phyloP scores from a whole-genome alignment of 2,797 vertebrate genomes.

The Microctenopoma steveboyesi region DNA sequence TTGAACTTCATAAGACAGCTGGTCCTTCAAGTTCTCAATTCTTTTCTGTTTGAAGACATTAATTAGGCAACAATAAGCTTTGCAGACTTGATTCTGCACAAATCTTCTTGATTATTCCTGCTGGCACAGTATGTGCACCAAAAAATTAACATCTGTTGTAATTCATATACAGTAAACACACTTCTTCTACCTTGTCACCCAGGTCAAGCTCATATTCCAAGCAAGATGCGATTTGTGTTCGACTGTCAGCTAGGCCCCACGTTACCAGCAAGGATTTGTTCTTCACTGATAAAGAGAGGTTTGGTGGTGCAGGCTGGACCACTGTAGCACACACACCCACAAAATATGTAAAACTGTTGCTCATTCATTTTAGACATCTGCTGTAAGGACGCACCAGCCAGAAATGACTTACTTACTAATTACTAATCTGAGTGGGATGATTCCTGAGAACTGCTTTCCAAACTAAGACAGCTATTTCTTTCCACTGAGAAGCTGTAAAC shows the following conservation, averaged over 20 bases:
- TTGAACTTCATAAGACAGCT: neutral
- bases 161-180: neutral
- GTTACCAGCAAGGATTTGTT: constrained; percentile 38
- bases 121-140: neutral
- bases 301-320: constrained; percentile 50
- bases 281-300: constrained; percentile 43
- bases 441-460: neutral
- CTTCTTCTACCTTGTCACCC: constrained; percentile 53
- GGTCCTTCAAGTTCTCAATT: fast-evolving
- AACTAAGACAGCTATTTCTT: neutral
- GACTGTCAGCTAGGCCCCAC: constrained; percentile 41
- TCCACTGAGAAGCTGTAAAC: no score
- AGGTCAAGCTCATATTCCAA: constrained; percentile 62
- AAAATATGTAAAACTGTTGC: neutral
- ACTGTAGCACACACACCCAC: constrained; percentile 49
- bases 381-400: neutral
- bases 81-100: neutral
- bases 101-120: neutral
- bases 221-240: fast-evolving
- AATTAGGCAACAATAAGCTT: neutral
- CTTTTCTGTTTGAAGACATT: constrained; percentile 43
- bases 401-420: neutral
- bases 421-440: neutral
- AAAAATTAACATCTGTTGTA: neutral
- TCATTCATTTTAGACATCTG: neutral